These are phyloP conservation scores for Alviniconcha marisindica DNA, from an alignment of 1,140 invertebrate species.

Conservation along the genomic window DNA sequence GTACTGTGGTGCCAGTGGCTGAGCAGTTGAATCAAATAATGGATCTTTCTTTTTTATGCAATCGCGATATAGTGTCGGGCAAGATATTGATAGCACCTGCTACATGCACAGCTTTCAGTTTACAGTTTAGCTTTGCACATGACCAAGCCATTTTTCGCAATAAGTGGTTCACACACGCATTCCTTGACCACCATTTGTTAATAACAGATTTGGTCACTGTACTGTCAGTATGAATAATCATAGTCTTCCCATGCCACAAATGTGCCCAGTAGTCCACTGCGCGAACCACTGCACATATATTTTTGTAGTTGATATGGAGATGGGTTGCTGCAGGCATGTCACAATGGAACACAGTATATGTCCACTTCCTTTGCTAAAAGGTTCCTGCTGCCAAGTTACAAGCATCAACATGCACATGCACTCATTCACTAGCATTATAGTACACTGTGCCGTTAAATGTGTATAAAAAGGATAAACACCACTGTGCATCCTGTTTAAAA, in stretches of 20 bases:
- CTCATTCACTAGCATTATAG: no score
- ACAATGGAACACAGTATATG: not conserved
- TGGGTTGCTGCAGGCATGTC: not conserved
- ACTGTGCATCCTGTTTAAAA: not conserved
- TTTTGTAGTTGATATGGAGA: not conserved
- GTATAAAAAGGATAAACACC: not conserved
- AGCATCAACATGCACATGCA: slow-evolving; percentile 7
- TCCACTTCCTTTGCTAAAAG: not conserved
- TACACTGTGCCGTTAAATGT: not conserved
- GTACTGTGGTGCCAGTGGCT: no score
- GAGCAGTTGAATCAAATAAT: no score
- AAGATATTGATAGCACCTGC: not conserved
- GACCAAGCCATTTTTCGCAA: no score
- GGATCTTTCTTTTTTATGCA: not conserved
- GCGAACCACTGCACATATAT: not conserved
- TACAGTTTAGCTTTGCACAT: not conserved
- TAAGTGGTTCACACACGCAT: no score
- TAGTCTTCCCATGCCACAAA: not conserved
- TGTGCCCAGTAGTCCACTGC: not conserved
- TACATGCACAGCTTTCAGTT: not conserved
- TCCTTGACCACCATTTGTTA: no score
- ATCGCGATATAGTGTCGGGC: not conserved
- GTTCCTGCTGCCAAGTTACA: not conserved
- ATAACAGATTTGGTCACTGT: no score
- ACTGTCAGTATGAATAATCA: not conserved